These are phyloP conservation scores for Drosophila miranda DNA, from an alignment of 1,140 invertebrate species.

Conservation along the genomic window DNA sequence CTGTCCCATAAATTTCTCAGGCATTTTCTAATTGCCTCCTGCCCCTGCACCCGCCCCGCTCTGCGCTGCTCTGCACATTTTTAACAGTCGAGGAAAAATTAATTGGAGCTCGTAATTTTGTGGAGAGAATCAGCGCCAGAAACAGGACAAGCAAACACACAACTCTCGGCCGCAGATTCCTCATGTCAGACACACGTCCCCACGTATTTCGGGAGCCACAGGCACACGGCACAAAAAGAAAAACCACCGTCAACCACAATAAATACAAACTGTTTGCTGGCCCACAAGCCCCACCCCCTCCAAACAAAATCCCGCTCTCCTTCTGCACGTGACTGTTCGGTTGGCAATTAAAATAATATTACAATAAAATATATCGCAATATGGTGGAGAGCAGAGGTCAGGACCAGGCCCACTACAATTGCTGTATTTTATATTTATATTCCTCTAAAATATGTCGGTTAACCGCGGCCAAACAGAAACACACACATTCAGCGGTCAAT, in stretches of 20 bases:
- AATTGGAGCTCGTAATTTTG: constrained; percentile 47
- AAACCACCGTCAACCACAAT: constrained; percentile 57
- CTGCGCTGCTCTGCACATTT: background rate
- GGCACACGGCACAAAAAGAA: constrained; percentile 23
- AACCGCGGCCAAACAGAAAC: constrained; percentile 56
- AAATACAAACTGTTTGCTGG: constrained; percentile 70
- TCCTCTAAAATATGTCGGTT: constrained; percentile 62
- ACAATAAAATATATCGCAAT: constrained; percentile 64
- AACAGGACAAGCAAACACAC: constrained; percentile 1
- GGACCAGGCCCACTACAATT: constrained; percentile 36
- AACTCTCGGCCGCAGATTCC: constrained; percentile 28
- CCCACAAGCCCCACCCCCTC: constrained; percentile 34
- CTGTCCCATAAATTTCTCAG: constrained; percentile 33
- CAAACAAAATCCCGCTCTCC: constrained; percentile 39
- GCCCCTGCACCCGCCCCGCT: background rate
- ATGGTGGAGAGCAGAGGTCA: background rate
- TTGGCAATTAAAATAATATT: constrained; percentile 75
- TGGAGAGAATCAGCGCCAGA: constrained; percentile 2
- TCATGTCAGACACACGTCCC: constrained; percentile 65
- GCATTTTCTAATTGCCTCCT: constrained; percentile 52
- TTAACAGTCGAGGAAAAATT: constrained; percentile 31
- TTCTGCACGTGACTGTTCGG: constrained; percentile 40
- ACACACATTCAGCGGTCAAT: background rate
- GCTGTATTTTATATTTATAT: constrained; percentile 33
- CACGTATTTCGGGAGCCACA: constrained; percentile 24